A percentile compares a stretch with the other conserved stretches of the same genome.
These are phyloP conservation scores for Nibea coibor DNA, from an alignment of 2,113 vertebrate genomes.

Conservation along the genomic window DNA sequence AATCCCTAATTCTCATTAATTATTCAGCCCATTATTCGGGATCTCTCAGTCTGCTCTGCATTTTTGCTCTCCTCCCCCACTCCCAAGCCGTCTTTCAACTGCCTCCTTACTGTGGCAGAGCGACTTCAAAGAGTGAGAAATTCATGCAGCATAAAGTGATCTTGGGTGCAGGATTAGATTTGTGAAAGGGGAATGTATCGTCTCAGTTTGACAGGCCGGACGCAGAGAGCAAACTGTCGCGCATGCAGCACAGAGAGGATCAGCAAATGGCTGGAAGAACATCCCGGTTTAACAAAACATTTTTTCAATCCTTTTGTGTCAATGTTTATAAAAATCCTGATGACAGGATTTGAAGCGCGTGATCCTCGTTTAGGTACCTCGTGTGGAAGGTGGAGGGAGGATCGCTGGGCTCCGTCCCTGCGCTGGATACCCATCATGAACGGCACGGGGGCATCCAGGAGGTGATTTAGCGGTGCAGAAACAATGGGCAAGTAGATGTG, in stretches of 20 bases:
- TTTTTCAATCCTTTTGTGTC: constrained; percentile 12
- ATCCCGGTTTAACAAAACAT: not conserved
- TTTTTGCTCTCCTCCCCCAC: constrained; percentile 57
- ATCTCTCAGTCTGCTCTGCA: constrained; percentile 38
- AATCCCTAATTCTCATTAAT: constrained; percentile 58
- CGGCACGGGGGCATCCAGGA: constrained; percentile 96
- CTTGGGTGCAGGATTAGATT: constrained; percentile 33
- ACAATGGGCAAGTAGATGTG: constrained; percentile 97
- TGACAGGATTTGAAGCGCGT: not conserved
- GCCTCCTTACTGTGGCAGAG: constrained; percentile 69
- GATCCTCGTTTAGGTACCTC: constrained; percentile 85
- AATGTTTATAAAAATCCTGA: not conserved
- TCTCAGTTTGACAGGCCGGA: not conserved
- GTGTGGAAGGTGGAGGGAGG: constrained; percentile 95
- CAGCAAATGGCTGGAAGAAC: constrained; percentile 25
- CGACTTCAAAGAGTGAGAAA: constrained; percentile 72
- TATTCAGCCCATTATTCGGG: constrained; percentile 69
- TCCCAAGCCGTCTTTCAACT: constrained; percentile 44
- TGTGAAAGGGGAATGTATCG: constrained; percentile 18
- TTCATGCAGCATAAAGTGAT: constrained; percentile 62
- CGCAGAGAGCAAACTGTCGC: constrained; percentile 14
- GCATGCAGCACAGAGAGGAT: constrained; percentile 6
- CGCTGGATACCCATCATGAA: constrained; percentile 97
- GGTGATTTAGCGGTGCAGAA: constrained; percentile 93
- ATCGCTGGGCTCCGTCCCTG: constrained; percentile 92